Conservation (phyloP, 2,797 vertebrate species). For the Pyrocephalus nanus region DNA sequence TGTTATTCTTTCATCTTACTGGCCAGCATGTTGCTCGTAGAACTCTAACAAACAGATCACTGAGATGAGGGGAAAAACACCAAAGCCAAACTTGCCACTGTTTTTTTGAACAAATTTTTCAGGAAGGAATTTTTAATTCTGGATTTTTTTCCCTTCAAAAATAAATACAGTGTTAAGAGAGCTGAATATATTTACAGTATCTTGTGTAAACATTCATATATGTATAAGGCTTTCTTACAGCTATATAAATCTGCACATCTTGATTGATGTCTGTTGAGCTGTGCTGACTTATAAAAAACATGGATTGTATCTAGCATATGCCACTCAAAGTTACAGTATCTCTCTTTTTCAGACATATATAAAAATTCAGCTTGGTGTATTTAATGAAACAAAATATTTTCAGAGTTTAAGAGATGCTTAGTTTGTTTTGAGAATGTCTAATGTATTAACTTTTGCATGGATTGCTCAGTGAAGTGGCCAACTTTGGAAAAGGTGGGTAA, state of each 20-base stretch:
- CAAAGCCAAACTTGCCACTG: background rate
- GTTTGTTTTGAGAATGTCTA: constrained; percentile 33
- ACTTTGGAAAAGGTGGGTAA: background rate
- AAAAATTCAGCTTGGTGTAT: constrained; percentile 5
- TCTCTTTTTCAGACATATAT: background rate
- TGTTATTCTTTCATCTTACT: background rate
- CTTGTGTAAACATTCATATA: background rate
- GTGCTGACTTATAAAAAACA: background rate
- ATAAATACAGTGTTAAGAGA: background rate
- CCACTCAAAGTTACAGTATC: constrained; percentile 14
- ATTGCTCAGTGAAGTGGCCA: background rate
- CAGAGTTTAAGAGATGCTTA: constrained; percentile 9
- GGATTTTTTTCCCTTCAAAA: background rate
- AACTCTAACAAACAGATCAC: background rate
- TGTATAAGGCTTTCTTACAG: constrained; percentile 1
- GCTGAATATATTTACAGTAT: constrained; percentile 43
- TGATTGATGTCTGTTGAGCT: constrained; percentile 23
- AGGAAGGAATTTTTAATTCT: background rate
- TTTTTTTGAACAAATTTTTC: background rate
- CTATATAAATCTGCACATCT: background rate
- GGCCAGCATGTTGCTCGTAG: background rate
- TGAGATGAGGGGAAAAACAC: background rate
- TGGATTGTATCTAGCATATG: background rate
- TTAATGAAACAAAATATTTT: constrained; percentile 58
- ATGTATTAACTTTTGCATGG: constrained; percentile 9